Evolutionary conservation across 2,888 invertebrate species (phyloP).

Genomic region (Phalera bucephala): DNA sequence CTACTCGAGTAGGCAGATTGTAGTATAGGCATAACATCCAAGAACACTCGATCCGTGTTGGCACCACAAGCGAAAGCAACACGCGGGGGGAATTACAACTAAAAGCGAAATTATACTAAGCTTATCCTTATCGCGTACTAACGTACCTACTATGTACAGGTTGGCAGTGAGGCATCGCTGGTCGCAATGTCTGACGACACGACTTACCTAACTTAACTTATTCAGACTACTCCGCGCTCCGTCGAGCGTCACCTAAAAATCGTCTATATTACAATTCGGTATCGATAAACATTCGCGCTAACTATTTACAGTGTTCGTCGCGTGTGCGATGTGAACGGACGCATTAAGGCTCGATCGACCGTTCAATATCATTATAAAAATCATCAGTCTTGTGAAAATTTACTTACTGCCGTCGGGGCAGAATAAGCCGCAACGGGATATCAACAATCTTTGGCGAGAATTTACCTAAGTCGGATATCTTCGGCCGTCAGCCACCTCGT

Average conservation of each 20-base stretch:
- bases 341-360: slow-evolving; percentile 42
- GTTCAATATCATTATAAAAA: slow-evolving; percentile 71
- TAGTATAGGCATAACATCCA: no score
- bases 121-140: slow-evolving; percentile 36
- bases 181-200: slow-evolving; percentile 50
- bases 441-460: slow-evolving; percentile 70
- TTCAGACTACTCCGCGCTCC: slow-evolving; percentile 52
- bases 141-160: slow-evolving; percentile 65
- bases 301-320: slow-evolving; percentile 65
- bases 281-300: slow-evolving; percentile 55
- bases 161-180: slow-evolving; percentile 78
- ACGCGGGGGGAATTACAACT: slow-evolving; percentile 37
- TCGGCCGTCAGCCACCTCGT: slow-evolving; percentile 33
- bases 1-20: no score
- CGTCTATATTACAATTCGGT: slow-evolving; percentile 38
- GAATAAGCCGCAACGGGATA: slow-evolving; percentile 36
- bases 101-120: slow-evolving; percentile 50
- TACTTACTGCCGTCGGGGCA: slow-evolving; percentile 50
- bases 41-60: slow-evolving; percentile 11
- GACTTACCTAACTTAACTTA: slow-evolving; percentile 47
- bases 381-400: slow-evolving; percentile 77
- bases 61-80: slow-evolving; percentile 48
- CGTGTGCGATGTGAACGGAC: slow-evolving; percentile 32
- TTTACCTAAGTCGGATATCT: slow-evolving; percentile 38
- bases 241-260: slow-evolving; percentile 42